Conservation (phyloP, 2,888 invertebrate species). For the Escarpia spicata region DNA sequence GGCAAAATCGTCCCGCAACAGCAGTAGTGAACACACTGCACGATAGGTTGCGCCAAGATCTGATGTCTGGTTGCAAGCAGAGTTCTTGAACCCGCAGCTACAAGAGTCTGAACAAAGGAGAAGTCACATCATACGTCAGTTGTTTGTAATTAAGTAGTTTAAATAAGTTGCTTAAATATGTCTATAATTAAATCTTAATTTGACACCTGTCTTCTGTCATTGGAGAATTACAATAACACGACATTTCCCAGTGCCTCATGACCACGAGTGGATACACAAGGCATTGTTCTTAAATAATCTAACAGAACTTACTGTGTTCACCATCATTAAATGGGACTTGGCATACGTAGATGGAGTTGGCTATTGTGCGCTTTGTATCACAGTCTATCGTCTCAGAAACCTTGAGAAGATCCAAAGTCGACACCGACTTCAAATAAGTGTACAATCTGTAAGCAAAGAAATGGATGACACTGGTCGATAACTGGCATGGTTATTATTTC, state of each 20-base stretch:
- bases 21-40: conserved; percentile 79
- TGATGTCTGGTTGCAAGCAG: conserved; percentile 73
- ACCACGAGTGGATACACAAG: too few species aligned
- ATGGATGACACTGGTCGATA: not conserved
- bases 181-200: not conserved
- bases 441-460: not conserved
- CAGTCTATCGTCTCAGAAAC: conserved; percentile 5
- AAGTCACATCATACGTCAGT: not conserved
- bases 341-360: not conserved
- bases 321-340: not conserved
- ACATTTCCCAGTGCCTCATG: too few species aligned
- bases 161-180: not conserved
- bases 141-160: not conserved
- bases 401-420: not conserved
- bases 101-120: not conserved
- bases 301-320: not conserved
- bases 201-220: too few species aligned
- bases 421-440: not conserved
- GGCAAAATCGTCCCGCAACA: conserved; percentile 85
- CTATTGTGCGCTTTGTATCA: not conserved
- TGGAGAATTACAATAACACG: too few species aligned
- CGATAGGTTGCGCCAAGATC: conserved; percentile 77
- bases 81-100: conserved; percentile 2
- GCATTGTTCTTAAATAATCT: not conserved
- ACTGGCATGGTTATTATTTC: not conserved